A percentile compares a stretch with the other conserved stretches of the same genome.
Conservation (phyloP, 2,113 vertebrate species). For the Bubalus kerabau region DNA sequence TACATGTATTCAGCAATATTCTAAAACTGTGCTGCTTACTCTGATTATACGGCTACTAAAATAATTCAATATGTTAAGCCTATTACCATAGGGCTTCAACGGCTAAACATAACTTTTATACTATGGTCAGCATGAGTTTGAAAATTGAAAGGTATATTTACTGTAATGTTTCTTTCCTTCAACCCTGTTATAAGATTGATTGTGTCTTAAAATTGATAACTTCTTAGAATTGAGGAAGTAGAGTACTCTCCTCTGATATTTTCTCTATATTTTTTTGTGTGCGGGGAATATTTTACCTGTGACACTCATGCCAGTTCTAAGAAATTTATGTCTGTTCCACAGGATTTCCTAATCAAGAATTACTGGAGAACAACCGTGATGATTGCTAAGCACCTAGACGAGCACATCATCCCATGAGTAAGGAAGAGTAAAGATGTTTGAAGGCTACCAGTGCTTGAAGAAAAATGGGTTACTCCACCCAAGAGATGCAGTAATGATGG, state of each 20-base stretch:
- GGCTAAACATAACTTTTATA: background rate
- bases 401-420: background rate
- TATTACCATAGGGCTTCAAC: background rate
- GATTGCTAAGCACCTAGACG: background rate
- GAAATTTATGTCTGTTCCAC: background rate
- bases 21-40: background rate
- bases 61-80: background rate
- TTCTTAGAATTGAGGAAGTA: background rate
- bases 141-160: background rate
- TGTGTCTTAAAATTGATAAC: background rate
- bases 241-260: background rate
- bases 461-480: background rate
- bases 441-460: background rate
- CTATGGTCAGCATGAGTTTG: background rate
- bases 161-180: background rate
- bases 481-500: background rate
- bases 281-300: background rate
- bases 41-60: background rate
- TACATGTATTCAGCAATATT: background rate
- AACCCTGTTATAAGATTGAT: background rate
- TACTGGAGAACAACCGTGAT: background rate
- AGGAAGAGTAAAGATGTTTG: background rate
- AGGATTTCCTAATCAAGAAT: background rate
- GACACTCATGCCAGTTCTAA: background rate
- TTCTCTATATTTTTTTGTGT: background rate